Conservation (phyloP, 2,113 vertebrate species). For the Cynopterus brachyotis region DNA sequence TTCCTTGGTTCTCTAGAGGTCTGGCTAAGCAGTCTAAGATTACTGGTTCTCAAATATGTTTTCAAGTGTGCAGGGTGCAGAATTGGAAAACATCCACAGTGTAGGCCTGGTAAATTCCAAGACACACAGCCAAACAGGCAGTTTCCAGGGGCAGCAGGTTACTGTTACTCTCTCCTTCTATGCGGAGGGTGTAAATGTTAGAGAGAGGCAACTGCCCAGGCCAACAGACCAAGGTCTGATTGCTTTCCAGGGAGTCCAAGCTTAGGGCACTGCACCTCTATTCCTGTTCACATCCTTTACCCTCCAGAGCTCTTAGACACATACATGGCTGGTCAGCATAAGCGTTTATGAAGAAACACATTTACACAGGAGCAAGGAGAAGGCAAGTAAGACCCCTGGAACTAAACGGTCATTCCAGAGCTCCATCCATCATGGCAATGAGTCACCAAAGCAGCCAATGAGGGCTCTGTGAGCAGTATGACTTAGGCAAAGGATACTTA, state of each 20-base stretch:
- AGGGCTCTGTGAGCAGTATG: constrained; percentile 10
- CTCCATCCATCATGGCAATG: neutral
- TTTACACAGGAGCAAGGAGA: neutral
- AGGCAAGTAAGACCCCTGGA: constrained; percentile 40
- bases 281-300: neutral
- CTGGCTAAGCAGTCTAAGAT: constrained; percentile 63
- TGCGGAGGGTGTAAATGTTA: constrained; percentile 63
- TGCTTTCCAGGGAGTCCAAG: constrained; percentile 63
- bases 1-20: constrained; percentile 48
- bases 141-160: constrained; percentile 68
- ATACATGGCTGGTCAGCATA: neutral
- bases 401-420: constrained; percentile 40
- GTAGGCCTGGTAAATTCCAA: constrained; percentile 70
- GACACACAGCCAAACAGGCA: constrained; percentile 66
- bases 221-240: constrained; percentile 14
- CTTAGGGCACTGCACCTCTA: neutral
- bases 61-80: constrained; percentile 70
- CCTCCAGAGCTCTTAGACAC: neutral
- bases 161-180: constrained; percentile 61
- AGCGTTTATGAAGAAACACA: neutral
- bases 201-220: constrained; percentile 49
- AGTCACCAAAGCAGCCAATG: constrained; percentile 25
- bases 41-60: constrained; percentile 69
- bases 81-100: constrained; percentile 68
- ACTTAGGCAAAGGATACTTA: constrained; percentile 65